A percentile compares a stretch with the other conserved stretches of the same genome.
phyloP scores from a whole-genome alignment of 2,113 vertebrate genomes.

The Carettochelys insculpta region DNA sequence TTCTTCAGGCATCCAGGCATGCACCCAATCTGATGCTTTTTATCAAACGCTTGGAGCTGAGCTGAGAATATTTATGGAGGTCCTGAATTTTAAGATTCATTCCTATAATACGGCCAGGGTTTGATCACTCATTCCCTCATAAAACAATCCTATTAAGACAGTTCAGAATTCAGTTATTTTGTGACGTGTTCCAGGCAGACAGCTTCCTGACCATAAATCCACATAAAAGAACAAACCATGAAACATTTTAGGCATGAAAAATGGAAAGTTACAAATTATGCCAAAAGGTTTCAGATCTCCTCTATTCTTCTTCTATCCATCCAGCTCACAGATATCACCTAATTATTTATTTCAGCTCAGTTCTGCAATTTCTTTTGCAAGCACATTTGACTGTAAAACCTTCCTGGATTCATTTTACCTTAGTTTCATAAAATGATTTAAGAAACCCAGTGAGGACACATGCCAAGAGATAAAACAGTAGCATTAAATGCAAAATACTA shows the following conservation, averaged over 20 bases:
- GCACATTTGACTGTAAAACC: not conserved
- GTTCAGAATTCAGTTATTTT: not conserved
- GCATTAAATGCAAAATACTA: not conserved
- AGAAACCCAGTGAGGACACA: not conserved
- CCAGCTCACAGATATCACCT: constrained; percentile 16
- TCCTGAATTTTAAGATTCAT: not conserved
- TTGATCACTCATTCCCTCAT: not conserved
- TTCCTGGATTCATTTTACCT: not conserved
- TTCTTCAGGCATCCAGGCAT: not conserved
- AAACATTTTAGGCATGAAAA: constrained; percentile 28
- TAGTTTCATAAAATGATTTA: not conserved
- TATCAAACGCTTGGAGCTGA: not conserved
- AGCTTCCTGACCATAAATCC: constrained; percentile 52
- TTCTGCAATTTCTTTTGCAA: constrained; percentile 9
- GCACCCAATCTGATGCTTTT: not conserved
- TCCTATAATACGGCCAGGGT: not conserved
- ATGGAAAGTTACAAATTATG: constrained; percentile 30
- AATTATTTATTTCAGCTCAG: constrained; percentile 12
- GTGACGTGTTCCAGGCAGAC: constrained; percentile 12
- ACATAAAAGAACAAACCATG: constrained; percentile 16
- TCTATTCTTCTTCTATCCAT: not conserved
- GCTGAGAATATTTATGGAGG: not conserved
- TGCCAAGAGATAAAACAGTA: not conserved
- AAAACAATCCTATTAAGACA: not conserved
- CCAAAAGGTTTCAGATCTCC: constrained; percentile 36